Percentiles rank a stretch among this genome's conserved stretches.
phyloP scores from a whole-genome alignment of 1,140 invertebrate species.

The Ceratoteleas bidentatus region DNA sequence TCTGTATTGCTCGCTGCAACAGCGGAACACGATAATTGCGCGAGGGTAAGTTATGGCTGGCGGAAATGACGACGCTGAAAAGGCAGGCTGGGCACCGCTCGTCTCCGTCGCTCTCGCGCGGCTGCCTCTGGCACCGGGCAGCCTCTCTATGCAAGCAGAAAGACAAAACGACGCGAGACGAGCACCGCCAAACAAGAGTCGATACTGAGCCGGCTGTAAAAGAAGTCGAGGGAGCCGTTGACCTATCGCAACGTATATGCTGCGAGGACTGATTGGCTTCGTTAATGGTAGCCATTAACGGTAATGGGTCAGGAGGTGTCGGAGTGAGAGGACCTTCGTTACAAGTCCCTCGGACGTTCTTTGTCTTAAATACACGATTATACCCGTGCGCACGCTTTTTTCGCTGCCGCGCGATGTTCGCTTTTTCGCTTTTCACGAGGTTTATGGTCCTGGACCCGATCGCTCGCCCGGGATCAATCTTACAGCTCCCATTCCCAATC shows the following conservation, averaged over 20 bases:
- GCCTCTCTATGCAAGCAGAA: conserved; percentile 50
- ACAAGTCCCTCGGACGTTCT: conserved; percentile 46
- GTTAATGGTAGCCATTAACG: conserved; percentile 70
- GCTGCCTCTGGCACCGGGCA: conserved; percentile 16
- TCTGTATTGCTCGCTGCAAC: conserved; percentile 57
- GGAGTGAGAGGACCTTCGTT: conserved; percentile 50
- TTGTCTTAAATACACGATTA: conserved; percentile 53
- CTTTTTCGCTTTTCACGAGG: too few species aligned
- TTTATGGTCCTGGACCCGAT: too few species aligned
- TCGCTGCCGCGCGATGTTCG: neutral
- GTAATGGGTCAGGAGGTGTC: conserved; percentile 70
- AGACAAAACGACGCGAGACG: conserved; percentile 63
- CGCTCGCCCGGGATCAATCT: too few species aligned
- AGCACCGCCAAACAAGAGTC: conserved; percentile 60
- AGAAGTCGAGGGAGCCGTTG: conserved; percentile 67
- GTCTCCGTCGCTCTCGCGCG: conserved; percentile 27
- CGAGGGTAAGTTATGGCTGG: conserved; percentile 68
- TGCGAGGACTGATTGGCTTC: conserved; percentile 67
- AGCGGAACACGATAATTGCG: conserved; percentile 68
- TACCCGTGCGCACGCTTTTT: conserved; percentile 26
- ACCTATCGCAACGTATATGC: conserved; percentile 61
- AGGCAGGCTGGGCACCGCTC: conserved; percentile 51
- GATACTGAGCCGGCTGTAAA: conserved; percentile 54
- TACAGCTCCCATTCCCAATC: too few species aligned
- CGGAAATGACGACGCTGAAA: conserved; percentile 69